Conservation (phyloP, 2,113 vertebrate genomes). For the Clinocottus analis region DNA sequence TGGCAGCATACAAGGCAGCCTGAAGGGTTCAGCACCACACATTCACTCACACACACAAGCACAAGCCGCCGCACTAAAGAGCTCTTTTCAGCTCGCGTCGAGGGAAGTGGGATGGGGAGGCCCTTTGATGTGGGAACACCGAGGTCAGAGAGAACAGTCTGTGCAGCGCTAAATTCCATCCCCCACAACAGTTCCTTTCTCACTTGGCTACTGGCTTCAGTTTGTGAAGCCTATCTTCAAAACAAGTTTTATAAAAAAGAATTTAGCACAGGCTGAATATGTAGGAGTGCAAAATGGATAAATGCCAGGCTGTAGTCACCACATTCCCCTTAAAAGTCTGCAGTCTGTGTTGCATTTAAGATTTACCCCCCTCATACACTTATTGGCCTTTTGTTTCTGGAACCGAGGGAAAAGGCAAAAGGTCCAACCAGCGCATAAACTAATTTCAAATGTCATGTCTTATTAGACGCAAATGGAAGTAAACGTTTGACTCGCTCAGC, state of each 20-base stretch:
- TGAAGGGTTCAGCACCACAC: constrained; percentile 68
- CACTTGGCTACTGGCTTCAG: constrained; percentile 68
- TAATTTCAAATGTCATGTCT: constrained; percentile 93
- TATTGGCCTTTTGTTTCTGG: constrained; percentile 79
- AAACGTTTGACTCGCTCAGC: constrained; percentile 81
- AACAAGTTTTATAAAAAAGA: constrained; percentile 62
- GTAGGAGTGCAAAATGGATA: constrained; percentile 67
- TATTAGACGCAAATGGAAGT: constrained; percentile 87
- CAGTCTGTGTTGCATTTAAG: constrained; percentile 64
- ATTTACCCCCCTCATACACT: constrained; percentile 56
- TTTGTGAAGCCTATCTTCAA: constrained; percentile 74
- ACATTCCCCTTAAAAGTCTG: constrained; percentile 47
- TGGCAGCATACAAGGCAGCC: constrained; percentile 73
- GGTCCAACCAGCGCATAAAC: constrained; percentile 89
- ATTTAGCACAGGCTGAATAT: constrained; percentile 67
- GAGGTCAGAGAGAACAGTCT: constrained; percentile 82
- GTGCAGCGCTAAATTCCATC: constrained; percentile 84
- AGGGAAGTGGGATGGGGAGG: constrained; percentile 80
- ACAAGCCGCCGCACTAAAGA: constrained; percentile 73
- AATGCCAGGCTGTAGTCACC: constrained; percentile 61
- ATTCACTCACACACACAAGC: constrained; percentile 55
- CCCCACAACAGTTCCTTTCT: constrained; percentile 81
- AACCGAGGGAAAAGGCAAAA: constrained; percentile 81
- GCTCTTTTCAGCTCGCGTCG: constrained; percentile 68
- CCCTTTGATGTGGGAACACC: constrained; percentile 83